Base-by-base conservation (phyloP, 37 sponge, comb jelly and placozoan genomes). In the Ephydatia muelleri region DNA sequence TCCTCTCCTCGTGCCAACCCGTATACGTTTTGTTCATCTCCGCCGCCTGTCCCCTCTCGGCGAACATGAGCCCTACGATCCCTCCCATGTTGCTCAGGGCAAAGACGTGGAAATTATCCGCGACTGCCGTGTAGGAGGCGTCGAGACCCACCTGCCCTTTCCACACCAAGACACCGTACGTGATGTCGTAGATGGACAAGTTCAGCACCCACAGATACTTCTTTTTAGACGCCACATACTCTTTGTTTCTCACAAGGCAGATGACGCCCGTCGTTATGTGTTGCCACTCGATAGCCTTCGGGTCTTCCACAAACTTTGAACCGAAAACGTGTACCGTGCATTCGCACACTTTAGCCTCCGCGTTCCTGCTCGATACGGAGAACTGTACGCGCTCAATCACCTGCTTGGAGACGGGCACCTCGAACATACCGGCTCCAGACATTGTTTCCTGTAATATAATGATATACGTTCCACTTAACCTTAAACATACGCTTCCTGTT, bases 91-190 rank as follows among this genome's bases (percentile, higher is more conserved):
- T 68, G 16, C 69, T 38, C 4, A 90, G 83, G 43, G 82, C 89
- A 73, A 89, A 91, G 22, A 91, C 87, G 82, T 95, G 95, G 70
- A 90, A 90, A 25, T 85, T 85, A 36, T 95, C 90, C 0, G 88
- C 78, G 12, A 93, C 87, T 30, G 80, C 90, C 3, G 94, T 89
- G 83, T 93, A 93, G 43, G 67, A 30, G 19, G 81, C 90, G 66
- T 75, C 73, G 29, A 73, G 8, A 0, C 65, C 70, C 32, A 93
- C 43, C 32, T 49, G 73, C 6, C 75, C 90, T 57, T 89, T 93
- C 94, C 94, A 93, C 37, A 93, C 94, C 21, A 83, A 66, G 28
- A 93, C 86, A 12, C 90, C 94, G 67, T 90, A 84, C 26, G 71
- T 69, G 49, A 70, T 70, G 67, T 93, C 86, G 28, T 83, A 88